A percentile compares a stretch with the other conserved stretches of the same genome.
Conservation (phyloP, 2,888 invertebrate genomes). For the Oscheius sp. region DNA sequence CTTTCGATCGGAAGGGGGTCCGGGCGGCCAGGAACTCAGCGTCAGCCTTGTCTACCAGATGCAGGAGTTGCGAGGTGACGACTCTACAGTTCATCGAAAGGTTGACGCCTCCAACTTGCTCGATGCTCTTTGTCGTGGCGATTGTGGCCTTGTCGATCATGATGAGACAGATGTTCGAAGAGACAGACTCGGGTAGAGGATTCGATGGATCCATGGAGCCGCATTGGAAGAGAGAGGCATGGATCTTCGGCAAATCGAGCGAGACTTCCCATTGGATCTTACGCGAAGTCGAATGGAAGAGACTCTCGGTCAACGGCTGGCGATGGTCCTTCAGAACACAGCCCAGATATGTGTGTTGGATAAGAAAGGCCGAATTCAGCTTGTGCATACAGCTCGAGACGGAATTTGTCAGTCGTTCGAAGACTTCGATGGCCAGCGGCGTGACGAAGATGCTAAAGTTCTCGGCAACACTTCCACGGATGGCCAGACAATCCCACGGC, state of each 20-base stretch:
- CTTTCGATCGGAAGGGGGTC: constrained; percentile 12
- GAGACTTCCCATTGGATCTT: constrained; percentile 15
- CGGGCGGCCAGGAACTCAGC: constrained; percentile 21
- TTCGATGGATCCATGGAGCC: not conserved
- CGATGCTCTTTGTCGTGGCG: not conserved
- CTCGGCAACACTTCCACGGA: constrained; percentile 30
- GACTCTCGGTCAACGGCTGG: constrained; percentile 63
- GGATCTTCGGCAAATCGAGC: constrained; percentile 35
- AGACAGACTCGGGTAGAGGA: constrained; percentile 8
- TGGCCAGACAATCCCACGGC: constrained; percentile 13
- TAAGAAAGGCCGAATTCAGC: constrained; percentile 62
- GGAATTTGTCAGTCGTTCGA: constrained; percentile 51
- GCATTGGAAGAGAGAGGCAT: constrained; percentile 32
- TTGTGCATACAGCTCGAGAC: constrained; percentile 40
- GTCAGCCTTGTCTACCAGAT: constrained; percentile 11
- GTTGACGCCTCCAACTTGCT: not conserved
- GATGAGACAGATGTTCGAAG: constrained; percentile 27
- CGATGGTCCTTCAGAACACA: constrained; percentile 60
- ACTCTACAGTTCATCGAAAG: constrained; percentile 16
- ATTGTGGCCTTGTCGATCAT: constrained; percentile 28
- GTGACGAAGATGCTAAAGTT: constrained; percentile 56
- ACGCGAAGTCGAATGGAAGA: constrained; percentile 40
- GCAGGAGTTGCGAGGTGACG: constrained; percentile 42
- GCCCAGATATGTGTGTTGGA: constrained; percentile 60
- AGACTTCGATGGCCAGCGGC: constrained; percentile 62